Percentiles rank a stretch among this genome's conserved stretches.
These are phyloP conservation scores for Dreissena rostriformis DNA, from an alignment of 1,140 invertebrate genomes.

Conservation along the genomic window DNA sequence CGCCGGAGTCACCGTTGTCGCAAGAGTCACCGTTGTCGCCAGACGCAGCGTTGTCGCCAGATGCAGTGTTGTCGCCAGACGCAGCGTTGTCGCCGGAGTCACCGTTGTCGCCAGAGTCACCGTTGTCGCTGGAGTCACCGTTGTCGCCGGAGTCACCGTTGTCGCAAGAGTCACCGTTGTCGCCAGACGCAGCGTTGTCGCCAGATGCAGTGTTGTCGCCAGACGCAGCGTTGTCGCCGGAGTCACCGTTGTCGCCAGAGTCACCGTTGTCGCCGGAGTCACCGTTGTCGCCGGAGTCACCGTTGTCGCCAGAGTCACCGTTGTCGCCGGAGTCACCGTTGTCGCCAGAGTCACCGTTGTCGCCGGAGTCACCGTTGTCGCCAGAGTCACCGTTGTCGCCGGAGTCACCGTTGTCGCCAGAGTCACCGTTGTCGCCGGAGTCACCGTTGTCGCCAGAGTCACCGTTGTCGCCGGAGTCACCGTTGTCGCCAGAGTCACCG, in stretches of 20 bases:
- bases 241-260: constrained; percentile 1
- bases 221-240: neutral
- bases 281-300: neutral
- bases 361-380: constrained; percentile 1
- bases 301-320: neutral
- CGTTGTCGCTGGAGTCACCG: constrained; percentile 1
- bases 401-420: neutral
- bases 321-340: neutral
- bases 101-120: constrained; percentile 1
- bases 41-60: neutral
- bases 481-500: too few relatives aligned
- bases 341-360: constrained; percentile 1
- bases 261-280: neutral
- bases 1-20: constrained; percentile 2
- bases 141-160: constrained; percentile 3
- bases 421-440: too few relatives aligned
- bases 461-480: too few relatives aligned
- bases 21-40: neutral
- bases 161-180: neutral
- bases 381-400: neutral
- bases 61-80: neutral
- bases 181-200: neutral
- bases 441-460: too few relatives aligned
- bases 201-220: neutral
- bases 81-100: neutral